Percentiles rank a stretch among this genome's conserved stretches.
Evolutionary conservation across 2,797 vertebrate genomes (phyloP).

Genomic region (Hyperoplus lanceolatus): DNA sequence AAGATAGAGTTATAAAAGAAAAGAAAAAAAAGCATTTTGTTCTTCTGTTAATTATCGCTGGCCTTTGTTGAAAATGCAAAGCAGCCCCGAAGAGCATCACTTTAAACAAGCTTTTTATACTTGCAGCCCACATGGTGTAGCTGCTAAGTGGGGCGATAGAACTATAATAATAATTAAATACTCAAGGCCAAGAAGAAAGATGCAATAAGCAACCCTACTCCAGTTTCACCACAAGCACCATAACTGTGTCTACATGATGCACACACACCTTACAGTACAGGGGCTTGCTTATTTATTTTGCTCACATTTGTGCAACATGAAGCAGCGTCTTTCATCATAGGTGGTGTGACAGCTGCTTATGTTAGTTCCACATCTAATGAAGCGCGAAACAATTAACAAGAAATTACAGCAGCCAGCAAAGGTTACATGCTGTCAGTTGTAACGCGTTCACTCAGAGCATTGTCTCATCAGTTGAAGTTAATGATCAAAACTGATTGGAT

Average conservation of each 20-base stretch:
- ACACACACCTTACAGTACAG: conserved; percentile 23
- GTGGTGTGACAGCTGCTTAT: conserved; percentile 57
- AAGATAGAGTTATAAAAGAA: conserved; percentile 73
- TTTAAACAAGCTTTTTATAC: conserved; percentile 44
- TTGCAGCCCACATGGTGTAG: conserved; percentile 31
- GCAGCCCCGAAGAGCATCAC: conserved; percentile 56
- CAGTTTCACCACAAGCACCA: conserved; percentile 34
- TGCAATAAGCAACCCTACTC: conserved; percentile 39
- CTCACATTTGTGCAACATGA: conserved; percentile 42
- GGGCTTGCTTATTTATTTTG: background rate
- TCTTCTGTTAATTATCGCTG: conserved; percentile 73
- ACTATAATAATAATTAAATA: conserved; percentile 64
- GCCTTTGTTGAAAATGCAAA: conserved; percentile 56
- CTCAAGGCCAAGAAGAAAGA: conserved; percentile 63
- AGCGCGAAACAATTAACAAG: conserved; percentile 67
- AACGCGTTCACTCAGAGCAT: conserved; percentile 60
- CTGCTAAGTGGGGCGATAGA: conserved; percentile 72
- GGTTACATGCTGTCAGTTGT: conserved; percentile 62
- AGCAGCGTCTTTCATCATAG: conserved; percentile 67
- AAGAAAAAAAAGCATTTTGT: conserved; percentile 77
- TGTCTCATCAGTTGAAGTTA: conserved; percentile 65
- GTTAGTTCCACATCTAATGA: conserved; percentile 71
- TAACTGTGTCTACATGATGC: conserved; percentile 19
- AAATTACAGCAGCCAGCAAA: conserved; percentile 67
- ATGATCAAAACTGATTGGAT: conserved; percentile 68